These are phyloP conservation scores for Diorhabda carinulata DNA, from an alignment of 1,140 invertebrate species.

Conservation along the genomic window DNA sequence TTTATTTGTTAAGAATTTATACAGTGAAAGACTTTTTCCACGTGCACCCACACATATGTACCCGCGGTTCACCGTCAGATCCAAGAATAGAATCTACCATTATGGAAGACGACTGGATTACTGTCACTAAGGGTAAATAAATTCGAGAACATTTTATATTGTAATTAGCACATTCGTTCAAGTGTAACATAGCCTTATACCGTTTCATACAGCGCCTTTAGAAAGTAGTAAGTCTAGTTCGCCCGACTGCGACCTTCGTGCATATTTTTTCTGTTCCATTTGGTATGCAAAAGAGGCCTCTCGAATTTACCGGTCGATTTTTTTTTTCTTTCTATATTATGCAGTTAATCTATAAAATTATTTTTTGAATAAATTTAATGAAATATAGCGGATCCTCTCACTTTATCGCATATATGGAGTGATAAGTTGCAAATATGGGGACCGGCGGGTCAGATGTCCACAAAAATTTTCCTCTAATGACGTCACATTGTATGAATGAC, in stretches of 20 bases:
- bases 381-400: not conserved
- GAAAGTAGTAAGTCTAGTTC: constrained; percentile 25
- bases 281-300: constrained; percentile 1
- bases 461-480: not conserved
- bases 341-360: too few relatives aligned
- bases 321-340: too few relatives aligned
- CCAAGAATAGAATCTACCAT: constrained; percentile 34
- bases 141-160: too few relatives aligned
- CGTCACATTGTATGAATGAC: not conserved
- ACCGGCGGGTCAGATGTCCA: not conserved
- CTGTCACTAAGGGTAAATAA: constrained; percentile 28
- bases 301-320: not conserved
- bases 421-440: constrained; percentile 7
- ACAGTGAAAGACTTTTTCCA: constrained; percentile 22
- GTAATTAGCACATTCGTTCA: not conserved
- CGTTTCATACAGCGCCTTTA: constrained; percentile 13
- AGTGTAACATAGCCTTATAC: constrained; percentile 1
- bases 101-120: constrained; percentile 33
- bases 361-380: too few relatives aligned
- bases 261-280: constrained; percentile 5
- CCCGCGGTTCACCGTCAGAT: constrained; percentile 25
- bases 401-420: not conserved
- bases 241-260: not conserved
- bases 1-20: constrained; percentile 13
- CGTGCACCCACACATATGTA: constrained; percentile 28